Evolutionary conservation across 1,140 invertebrate genomes (phyloP).

Genomic region (Anastatus disparis): DNA sequence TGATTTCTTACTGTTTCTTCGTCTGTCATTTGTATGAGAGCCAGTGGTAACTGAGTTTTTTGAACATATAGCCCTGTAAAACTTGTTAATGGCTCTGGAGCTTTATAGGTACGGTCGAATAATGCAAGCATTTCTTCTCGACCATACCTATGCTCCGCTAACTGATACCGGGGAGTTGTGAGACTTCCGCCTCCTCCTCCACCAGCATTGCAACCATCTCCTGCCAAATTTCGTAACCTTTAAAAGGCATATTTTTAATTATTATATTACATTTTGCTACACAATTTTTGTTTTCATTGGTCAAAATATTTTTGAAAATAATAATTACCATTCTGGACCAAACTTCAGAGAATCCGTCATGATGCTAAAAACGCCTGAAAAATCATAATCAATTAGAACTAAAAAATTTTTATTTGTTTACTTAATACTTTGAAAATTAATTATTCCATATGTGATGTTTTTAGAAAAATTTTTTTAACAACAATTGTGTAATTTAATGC

Average conservation of each 20-base stretch:
- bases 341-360: slow-evolving; percentile 81
- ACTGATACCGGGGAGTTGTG: slow-evolving; percentile 69
- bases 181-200: slow-evolving; percentile 63
- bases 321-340: slow-evolving; percentile 74
- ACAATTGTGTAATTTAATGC: too few species aligned
- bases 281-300: too few species aligned
- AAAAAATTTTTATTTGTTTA: too few species aligned
- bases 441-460: too few species aligned
- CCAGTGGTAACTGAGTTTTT: slow-evolving; percentile 80
- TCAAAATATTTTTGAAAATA: background rate
- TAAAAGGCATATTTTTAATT: background rate
- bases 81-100: slow-evolving; percentile 74
- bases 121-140: slow-evolving; percentile 90
- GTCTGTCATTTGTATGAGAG: slow-evolving; percentile 80
- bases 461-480: too few species aligned
- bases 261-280: too few species aligned
- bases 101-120: slow-evolving; percentile 75
- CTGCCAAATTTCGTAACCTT: slow-evolving; percentile 75
- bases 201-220: slow-evolving; percentile 62
- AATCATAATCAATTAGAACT: too few species aligned
- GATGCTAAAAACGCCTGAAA: slow-evolving; percentile 59
- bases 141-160: slow-evolving; percentile 83
- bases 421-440: too few species aligned
- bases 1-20: slow-evolving; percentile 78
- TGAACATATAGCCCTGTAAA: slow-evolving; percentile 78